A percentile compares a stretch with the other conserved stretches of the same genome.
Evolutionary conservation across 2,888 invertebrate species (phyloP).

Genomic region (Oegoconia quadripuncta): DNA sequence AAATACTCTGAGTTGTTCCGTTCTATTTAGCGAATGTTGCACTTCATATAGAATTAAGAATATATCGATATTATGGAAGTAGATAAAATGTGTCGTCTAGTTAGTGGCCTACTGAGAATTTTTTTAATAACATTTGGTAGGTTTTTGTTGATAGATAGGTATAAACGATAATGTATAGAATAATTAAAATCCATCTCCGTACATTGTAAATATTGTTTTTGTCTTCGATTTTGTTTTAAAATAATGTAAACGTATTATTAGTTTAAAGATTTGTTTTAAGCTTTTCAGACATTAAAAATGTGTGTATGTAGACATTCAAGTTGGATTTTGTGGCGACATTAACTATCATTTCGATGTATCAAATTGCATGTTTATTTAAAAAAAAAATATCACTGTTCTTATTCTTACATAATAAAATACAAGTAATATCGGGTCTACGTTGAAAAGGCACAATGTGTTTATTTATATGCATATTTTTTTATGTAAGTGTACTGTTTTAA

Average conservation of each 20-base stretch:
- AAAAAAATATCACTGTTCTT: constrained; percentile 19
- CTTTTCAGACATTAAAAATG: constrained; percentile 59
- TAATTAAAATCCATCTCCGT: constrained; percentile 62
- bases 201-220: constrained; percentile 75
- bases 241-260: constrained; percentile 73
- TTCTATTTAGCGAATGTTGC: constrained; percentile 74
- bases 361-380: constrained; percentile 23
- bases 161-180: constrained; percentile 69
- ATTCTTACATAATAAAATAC: constrained; percentile 50
- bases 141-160: constrained; percentile 75
- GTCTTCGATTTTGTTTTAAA: constrained; percentile 61
- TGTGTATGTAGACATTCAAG: constrained; percentile 49
- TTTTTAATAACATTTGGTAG: constrained; percentile 55
- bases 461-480: constrained; percentile 49
- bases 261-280: constrained; percentile 60
- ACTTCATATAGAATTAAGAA: constrained; percentile 69
- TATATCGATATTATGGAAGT: constrained; percentile 66
- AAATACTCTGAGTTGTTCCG: constrained; percentile 71
- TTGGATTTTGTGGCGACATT: constrained; percentile 71
- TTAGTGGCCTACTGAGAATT: constrained; percentile 66
- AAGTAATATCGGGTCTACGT: constrained; percentile 66
- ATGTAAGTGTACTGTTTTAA: constrained; percentile 33
- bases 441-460: constrained; percentile 5
- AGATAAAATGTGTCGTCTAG: constrained; percentile 53
- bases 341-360: constrained; percentile 38